Evolutionary conservation across 2,797 vertebrate genomes (phyloP).

Genomic region (Neosilurus hyrtlii): DNA sequence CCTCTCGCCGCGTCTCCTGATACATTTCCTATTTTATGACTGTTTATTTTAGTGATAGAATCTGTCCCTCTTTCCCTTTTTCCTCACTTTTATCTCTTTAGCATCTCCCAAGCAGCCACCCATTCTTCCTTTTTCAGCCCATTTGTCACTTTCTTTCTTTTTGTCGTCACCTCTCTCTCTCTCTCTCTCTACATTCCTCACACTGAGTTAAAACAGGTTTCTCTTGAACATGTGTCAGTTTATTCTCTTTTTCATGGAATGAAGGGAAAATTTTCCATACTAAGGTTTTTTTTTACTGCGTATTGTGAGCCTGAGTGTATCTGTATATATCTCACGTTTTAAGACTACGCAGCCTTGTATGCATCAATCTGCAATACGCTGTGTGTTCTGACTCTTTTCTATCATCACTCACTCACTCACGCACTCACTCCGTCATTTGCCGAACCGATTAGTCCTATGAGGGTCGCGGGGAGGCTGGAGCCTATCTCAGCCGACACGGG

Average conservation of each 20-base stretch:
- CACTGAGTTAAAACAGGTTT: constrained; percentile 34
- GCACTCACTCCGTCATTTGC: too few species aligned
- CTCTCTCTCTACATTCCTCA: constrained; percentile 14
- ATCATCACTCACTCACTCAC: too few species aligned
- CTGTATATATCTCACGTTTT: too few species aligned
- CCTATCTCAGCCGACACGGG: too few species aligned
- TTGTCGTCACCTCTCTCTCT: neutral
- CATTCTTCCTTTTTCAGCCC: neutral
- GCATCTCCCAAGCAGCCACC: neutral
- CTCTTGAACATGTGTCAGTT: neutral
- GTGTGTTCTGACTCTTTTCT: too few species aligned
- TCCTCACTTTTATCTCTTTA: neutral
- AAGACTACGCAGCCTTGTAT: too few species aligned
- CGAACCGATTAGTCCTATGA: too few species aligned
- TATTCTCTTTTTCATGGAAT: neutral
- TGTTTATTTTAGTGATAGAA: neutral
- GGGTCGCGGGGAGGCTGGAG: too few species aligned
- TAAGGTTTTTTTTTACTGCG: neutral
- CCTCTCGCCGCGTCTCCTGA: neutral
- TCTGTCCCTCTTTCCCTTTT: constrained; percentile 16
- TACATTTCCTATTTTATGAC: neutral
- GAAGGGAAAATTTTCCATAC: constrained; percentile 8
- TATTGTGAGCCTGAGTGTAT: too few species aligned
- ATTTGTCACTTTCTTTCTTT: neutral
- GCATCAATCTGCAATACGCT: too few species aligned